Percentiles rank a stretch among this genome's conserved stretches.
Evolutionary conservation across 53 echinoderm and acorn worm genomes (phyloP).

Genomic region (Echinarachnius parma): DNA sequence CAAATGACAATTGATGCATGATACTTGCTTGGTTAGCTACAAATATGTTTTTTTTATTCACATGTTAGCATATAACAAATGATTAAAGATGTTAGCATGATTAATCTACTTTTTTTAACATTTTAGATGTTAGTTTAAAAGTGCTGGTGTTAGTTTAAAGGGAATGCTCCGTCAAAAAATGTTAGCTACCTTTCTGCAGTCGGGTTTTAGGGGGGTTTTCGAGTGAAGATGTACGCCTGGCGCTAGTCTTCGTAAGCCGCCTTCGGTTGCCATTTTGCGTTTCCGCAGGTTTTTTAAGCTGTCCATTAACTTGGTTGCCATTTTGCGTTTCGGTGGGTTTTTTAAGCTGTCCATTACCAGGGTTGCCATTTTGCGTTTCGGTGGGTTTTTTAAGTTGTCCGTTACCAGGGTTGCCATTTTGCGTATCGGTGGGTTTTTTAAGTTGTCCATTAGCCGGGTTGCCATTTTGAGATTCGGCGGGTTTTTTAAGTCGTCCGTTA

Average conservation of each 20-base stretch:
- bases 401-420: no score
- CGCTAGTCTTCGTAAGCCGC: conserved; percentile 24
- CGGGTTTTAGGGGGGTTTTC: conserved; percentile 23
- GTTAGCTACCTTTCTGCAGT: conserved; percentile 36
- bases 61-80: background rate
- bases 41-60: background rate
- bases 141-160: conserved; percentile 20
- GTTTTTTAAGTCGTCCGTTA: conserved; percentile 36
- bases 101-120: background rate
- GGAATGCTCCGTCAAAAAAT: background rate
- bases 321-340: conserved; percentile 17
- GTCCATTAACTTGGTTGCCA: no score
- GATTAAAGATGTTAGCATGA: background rate
- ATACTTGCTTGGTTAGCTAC: no score
- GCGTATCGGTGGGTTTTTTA: conserved; percentile 30
- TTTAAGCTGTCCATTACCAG: conserved; percentile 32
- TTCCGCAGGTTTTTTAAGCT: conserved; percentile 30
- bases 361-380: conserved; percentile 20
- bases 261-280: no score
- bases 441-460: no score
- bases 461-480: conserved; percentile 12
- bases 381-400: conserved; percentile 28
- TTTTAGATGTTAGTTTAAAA: background rate
- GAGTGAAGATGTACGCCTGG: conserved; percentile 31
- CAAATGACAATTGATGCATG: no score